Evolutionary conservation across 2,888 invertebrate species (phyloP).

Genomic region (Diadromus collaris): DNA sequence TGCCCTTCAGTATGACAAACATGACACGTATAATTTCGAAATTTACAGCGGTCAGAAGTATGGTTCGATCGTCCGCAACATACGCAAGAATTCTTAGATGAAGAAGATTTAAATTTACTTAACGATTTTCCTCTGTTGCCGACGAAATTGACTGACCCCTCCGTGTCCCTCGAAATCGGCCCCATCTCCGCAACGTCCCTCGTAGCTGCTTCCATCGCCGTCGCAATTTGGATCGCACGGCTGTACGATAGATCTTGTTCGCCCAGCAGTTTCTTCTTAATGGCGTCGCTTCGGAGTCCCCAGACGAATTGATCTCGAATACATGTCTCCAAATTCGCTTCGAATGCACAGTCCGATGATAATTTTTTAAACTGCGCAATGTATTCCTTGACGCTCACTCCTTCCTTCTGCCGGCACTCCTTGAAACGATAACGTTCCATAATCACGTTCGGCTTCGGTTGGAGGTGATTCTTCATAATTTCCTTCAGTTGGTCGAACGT

Average conservation of each 20-base stretch:
- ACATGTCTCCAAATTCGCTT: not conserved
- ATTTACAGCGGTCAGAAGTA: conserved; percentile 7
- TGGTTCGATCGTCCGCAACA: conserved; percentile 47
- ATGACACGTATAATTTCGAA: conserved; percentile 18
- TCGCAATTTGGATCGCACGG: conserved; percentile 3
- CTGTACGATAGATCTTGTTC: conserved; percentile 18
- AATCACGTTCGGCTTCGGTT: conserved; percentile 56
- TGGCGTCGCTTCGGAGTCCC: conserved; percentile 23
- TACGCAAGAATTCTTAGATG: conserved; percentile 6
- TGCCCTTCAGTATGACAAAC: conserved; percentile 34
- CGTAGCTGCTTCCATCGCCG: conserved; percentile 10
- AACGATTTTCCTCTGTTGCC: conserved; percentile 4
- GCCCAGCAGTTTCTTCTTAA: conserved; percentile 28
- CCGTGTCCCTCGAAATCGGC: not conserved
- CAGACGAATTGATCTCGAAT: conserved; percentile 40
- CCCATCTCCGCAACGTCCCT: conserved; percentile 37
- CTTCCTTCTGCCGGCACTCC: conserved; percentile 53
- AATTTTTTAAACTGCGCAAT: conserved; percentile 48
- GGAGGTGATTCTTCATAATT: conserved; percentile 55
- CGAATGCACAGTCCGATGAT: conserved; percentile 26
- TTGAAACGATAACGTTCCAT: conserved; percentile 58
- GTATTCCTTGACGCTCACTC: conserved; percentile 46
- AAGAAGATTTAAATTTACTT: conserved; percentile 12
- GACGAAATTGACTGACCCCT: not conserved
- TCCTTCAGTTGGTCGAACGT: conserved; percentile 44